Evolutionary conservation across 2,113 vertebrate species (phyloP).

Genomic region (Neopipo cinnamomea): DNA sequence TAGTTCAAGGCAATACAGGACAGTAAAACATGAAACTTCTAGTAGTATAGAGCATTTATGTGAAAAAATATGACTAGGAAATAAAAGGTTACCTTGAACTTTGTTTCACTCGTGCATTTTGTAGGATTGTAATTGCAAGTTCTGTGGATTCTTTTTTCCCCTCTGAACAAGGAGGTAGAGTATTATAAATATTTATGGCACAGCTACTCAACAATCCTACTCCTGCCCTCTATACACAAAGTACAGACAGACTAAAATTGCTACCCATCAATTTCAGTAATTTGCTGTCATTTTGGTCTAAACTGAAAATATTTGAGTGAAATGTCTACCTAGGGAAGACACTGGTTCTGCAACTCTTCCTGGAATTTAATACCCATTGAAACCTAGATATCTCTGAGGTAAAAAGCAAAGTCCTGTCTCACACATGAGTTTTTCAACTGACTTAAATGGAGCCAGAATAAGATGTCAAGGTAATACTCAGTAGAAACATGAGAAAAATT

Average conservation of each 20-base stretch:
- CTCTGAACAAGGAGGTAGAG: background rate
- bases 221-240: background rate
- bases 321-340: background rate
- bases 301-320: background rate
- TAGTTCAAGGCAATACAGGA: background rate
- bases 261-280: background rate
- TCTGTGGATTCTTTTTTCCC: background rate
- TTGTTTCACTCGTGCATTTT: slow-evolving; percentile 54
- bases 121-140: slow-evolving; percentile 4
- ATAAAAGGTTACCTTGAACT: slow-evolving; percentile 50
- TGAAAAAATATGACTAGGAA: background rate
- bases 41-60: background rate
- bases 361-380: background rate
- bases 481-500: background rate
- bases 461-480: background rate
- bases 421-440: background rate
- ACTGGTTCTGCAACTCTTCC: background rate
- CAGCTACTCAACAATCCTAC: background rate
- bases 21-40: slow-evolving; percentile 32
- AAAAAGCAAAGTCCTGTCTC: background rate
- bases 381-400: background rate
- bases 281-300: background rate
- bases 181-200: slow-evolving; percentile 24
- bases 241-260: background rate
- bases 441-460: background rate